Evolutionary conservation across 2,797 vertebrate genomes (phyloP), one percentile per base, ranked within the genome.

Genomic region (Danio albolineatus): DNA sequence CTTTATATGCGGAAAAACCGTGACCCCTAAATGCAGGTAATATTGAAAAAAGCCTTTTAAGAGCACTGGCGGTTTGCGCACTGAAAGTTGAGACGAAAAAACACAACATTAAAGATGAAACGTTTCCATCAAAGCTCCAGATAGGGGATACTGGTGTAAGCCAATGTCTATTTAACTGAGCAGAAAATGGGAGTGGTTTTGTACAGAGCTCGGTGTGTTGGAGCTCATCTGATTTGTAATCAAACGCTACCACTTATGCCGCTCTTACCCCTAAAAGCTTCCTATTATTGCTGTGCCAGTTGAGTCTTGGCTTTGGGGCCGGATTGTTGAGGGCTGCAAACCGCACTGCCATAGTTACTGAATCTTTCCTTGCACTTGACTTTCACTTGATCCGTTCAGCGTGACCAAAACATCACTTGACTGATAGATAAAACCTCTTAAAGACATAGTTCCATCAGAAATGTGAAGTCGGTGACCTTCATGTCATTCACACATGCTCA

Each of bases 201-300:
- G 85, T 89, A 88, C 85, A 74, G 74, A 87, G 88, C 90, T 56
- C 85, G 87, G 89, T 91, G 89, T 91, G 90, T 88, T 92, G 87
- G 84, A 86, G 82, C 83, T 85, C 87, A 94, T 93, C 91, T 90
- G 90, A 87, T 88, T 67, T 91, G 93, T 91, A 94, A 94, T 93
- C 92, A 93, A 94, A 93, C 88, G 88, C 92, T 88, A 86, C 87
- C 90, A 91, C 89, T 92, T 91, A 89, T 87, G 89, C 83, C 78
- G 86, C 85, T 88, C 86, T 82, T 84, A 86, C 75, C 78, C 78
- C 84, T 92, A 91, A 93, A 93, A 92, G 93, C 88, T 86, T 85
- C 83, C 89, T 84, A 90, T 91, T 92, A 89, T 91, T 88, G 84
- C 44, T 2, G 87, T 89, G 89, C 90, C 91, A 89, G 90, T 90